phyloP scores from a whole-genome alignment of 1,140 invertebrate genomes.

The Drosophila arawakana region DNA sequence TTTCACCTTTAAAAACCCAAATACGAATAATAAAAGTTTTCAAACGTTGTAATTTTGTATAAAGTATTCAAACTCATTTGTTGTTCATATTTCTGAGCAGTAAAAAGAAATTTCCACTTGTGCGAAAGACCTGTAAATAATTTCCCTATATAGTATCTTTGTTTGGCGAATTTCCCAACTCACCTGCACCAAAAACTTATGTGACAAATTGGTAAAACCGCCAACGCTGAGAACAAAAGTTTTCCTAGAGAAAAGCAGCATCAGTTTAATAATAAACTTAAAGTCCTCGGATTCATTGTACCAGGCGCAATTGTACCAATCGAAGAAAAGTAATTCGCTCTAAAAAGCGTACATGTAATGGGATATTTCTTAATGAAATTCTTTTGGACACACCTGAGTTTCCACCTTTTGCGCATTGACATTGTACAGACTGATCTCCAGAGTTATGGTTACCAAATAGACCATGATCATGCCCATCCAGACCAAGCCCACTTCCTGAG shows the following conservation, averaged over 20 bases:
- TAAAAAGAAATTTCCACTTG: conserved; percentile 75
- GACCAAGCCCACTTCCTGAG: conserved; percentile 60
- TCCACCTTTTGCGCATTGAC: conserved; percentile 66
- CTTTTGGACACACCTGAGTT: conserved; percentile 40
- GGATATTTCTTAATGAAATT: background rate
- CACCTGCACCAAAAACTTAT: conserved; percentile 68
- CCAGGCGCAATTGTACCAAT: conserved; percentile 73
- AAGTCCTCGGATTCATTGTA: conserved; percentile 68
- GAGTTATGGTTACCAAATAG: conserved; percentile 62
- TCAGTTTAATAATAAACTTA: conserved; percentile 67
- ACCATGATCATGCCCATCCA: conserved; percentile 74
- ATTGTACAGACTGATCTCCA: conserved; percentile 71
- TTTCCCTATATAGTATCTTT: background rate
- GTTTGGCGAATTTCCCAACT: background rate
- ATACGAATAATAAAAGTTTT: conserved; percentile 61
- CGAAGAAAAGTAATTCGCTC: conserved; percentile 62
- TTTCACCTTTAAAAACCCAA: conserved; percentile 42
- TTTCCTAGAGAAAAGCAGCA: conserved; percentile 61
- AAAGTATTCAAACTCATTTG: conserved; percentile 45
- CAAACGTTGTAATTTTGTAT: conserved; percentile 79
- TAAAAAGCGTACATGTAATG: background rate
- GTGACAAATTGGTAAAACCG: conserved; percentile 69
- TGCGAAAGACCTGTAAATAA: conserved; percentile 57
- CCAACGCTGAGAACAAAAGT: conserved; percentile 65
- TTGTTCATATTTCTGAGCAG: conserved; percentile 70